Evolutionary conservation across 2,888 invertebrate genomes (phyloP).

Genomic region (Acleris sparsana): DNA sequence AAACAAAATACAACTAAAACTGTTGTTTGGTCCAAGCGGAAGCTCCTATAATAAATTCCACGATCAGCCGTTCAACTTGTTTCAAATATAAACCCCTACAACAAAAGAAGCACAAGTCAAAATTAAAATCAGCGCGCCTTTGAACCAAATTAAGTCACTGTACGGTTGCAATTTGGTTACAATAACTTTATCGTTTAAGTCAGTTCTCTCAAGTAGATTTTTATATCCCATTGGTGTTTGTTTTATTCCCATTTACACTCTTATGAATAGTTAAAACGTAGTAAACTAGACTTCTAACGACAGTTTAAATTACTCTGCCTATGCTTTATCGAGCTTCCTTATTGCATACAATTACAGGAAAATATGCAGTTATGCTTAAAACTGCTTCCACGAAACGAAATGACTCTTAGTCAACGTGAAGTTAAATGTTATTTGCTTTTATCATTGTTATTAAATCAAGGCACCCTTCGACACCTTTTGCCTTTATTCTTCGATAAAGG

Average conservation of each 20-base stretch:
- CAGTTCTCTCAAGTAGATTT: not conserved
- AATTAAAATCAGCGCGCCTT: too few relatives aligned
- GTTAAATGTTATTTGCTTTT: constrained; percentile 6
- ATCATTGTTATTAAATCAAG: constrained; percentile 16
- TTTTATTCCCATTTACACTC: constrained; percentile 22
- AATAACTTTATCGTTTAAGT: too few relatives aligned
- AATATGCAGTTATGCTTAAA: constrained; percentile 12
- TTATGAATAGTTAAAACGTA: constrained; percentile 13
- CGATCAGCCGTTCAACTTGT: not conserved
- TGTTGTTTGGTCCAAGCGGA: too few relatives aligned
- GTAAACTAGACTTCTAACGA: constrained; percentile 20
- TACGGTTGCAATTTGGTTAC: too few relatives aligned
- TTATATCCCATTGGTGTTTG: constrained; percentile 23
- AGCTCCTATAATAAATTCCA: not conserved
- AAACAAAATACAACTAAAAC: not conserved
- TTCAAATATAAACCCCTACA: too few relatives aligned
- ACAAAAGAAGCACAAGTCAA: too few relatives aligned
- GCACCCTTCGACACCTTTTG: constrained; percentile 10
- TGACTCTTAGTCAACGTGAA: constrained; percentile 7
- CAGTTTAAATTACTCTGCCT: constrained; percentile 5
- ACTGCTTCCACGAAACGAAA: constrained; percentile 19
- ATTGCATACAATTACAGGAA: constrained; percentile 23
- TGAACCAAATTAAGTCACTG: too few relatives aligned
- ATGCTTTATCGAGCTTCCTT: constrained; percentile 25
- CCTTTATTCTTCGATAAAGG: not conserved